A percentile compares a stretch with the other conserved stretches of the same genome.
Evolutionary conservation across 2,888 invertebrate species (phyloP).

Genomic region (Heliconius cydno): DNA sequence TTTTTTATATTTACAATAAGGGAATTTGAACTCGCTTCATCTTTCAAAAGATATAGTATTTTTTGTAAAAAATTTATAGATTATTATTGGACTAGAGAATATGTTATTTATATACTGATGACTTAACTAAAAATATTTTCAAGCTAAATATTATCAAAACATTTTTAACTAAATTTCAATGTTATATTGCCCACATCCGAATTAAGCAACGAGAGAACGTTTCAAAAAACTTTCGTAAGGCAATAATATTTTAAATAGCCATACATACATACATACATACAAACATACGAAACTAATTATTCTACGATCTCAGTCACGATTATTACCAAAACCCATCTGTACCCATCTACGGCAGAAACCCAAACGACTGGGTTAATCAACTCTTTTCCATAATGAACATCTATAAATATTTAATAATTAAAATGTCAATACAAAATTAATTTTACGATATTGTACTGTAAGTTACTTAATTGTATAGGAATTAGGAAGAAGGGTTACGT

Average conservation of each 20-base stretch:
- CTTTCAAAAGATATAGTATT: background rate
- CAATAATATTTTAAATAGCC: constrained; percentile 75
- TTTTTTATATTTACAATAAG: no score
- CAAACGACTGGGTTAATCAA: constrained; percentile 51
- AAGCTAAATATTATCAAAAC: no score
- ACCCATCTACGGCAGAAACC: constrained; percentile 47
- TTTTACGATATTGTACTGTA: no score
- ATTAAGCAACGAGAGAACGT: constrained; percentile 61
- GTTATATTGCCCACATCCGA: constrained; percentile 8
- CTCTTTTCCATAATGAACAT: constrained; percentile 37
- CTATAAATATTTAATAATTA: constrained; percentile 34
- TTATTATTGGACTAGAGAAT: no score
- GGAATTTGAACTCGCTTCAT: no score
- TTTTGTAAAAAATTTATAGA: no score
- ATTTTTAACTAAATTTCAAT: background rate
- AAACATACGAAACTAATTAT: constrained; percentile 73
- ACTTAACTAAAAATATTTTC: background rate
- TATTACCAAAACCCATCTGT: constrained; percentile 59
- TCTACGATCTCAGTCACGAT: constrained; percentile 72
- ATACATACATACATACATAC: constrained; percentile 47
- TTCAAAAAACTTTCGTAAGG: constrained; percentile 76
- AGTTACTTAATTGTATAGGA: constrained; percentile 1
- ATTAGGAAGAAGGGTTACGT: constrained; percentile 15
- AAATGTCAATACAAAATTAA: constrained; percentile 21
- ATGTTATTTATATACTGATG: no score